phyloP scores from a whole-genome alignment of 2,888 invertebrate genomes.

The Gastracanthus pulcherrimus region DNA sequence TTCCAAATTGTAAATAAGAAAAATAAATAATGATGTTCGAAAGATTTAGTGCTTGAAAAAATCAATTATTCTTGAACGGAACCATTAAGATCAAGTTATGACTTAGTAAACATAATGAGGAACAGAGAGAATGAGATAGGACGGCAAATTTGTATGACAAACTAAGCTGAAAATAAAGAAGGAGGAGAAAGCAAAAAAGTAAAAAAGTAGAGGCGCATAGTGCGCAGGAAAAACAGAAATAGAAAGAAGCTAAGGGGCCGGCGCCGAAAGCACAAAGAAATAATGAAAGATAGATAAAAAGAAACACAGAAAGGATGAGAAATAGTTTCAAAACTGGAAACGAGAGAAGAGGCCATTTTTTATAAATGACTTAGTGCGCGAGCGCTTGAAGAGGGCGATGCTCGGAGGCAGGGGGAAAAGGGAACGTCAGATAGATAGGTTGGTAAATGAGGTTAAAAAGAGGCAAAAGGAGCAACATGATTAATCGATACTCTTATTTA shows the following conservation, averaged over 20 bases:
- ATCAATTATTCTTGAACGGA: not conserved
- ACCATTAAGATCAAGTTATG: not conserved
- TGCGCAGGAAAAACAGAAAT: not conserved
- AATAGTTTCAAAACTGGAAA: conserved; percentile 7
- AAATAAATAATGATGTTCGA: not conserved
- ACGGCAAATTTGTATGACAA: conserved; percentile 7
- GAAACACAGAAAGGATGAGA: not conserved
- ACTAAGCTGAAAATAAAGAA: conserved; percentile 9
- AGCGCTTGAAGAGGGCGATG: too few relatives aligned
- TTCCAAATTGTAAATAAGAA: not conserved
- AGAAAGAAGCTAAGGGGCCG: not conserved
- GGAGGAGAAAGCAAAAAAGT: not conserved
- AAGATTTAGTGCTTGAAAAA: not conserved
- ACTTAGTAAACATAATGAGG: conserved; percentile 31
- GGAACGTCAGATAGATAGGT: not conserved
- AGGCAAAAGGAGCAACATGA: not conserved
- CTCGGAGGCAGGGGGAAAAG: too few relatives aligned
- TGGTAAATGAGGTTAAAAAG: not conserved
- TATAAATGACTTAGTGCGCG: not conserved
- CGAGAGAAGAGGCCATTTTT: not conserved
- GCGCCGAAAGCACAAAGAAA: not conserved
- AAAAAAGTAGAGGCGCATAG: not conserved
- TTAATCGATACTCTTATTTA: not conserved
- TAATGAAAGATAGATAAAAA: not conserved
- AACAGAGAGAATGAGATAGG: not conserved